phyloP scores from a whole-genome alignment of 1,140 invertebrate genomes.

The Drosophila melanogaster region Release_6_plus_ISO1_MT NT_033777.3:813001-813500 shows the following conservation, averaged over 20 bases:
- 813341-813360: background rate
- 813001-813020: too few relatives aligned
- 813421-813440: background rate
- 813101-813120: background rate
- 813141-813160: background rate
- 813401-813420: background rate
- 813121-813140: background rate
- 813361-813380: too few relatives aligned
- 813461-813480: constrained; percentile 5
- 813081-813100: background rate
- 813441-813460: constrained; percentile 3
- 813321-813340: background rate
- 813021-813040: background rate
- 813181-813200: background rate
- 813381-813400: background rate
- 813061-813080: background rate
- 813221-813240: background rate
- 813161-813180: background rate
- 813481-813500: background rate
- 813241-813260: background rate
- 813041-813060: background rate
- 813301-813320: background rate
- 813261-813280: background rate
- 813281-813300: background rate
- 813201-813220: background rate